These are phyloP conservation scores for Charanyca ferruginea DNA, from an alignment of 2,888 invertebrate genomes.

Conservation along the genomic window DNA sequence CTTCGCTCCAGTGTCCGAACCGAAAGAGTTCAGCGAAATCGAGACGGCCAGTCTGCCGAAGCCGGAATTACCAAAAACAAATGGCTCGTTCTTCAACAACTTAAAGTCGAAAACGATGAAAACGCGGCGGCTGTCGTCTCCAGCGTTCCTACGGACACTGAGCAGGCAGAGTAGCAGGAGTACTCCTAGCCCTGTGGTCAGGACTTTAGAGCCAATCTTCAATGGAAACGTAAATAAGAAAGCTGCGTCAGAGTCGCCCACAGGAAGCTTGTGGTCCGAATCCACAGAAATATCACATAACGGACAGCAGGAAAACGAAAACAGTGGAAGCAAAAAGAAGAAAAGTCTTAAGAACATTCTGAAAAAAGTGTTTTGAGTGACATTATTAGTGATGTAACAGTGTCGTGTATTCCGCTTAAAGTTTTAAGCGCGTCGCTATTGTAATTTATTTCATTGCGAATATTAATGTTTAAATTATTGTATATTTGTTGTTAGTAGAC, in stretches of 20 bases:
- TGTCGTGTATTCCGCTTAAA: conserved; percentile 67
- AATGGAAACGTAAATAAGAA: conserved; percentile 83
- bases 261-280: conserved; percentile 87
- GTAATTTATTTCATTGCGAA: conserved; percentile 86
- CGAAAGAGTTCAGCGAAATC: conserved; percentile 80
- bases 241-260: conserved; percentile 85
- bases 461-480: conserved; percentile 81
- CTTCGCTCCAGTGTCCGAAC: conserved; percentile 87
- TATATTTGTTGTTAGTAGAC: conserved; percentile 82
- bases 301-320: conserved; percentile 78
- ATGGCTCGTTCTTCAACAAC: conserved; percentile 88
- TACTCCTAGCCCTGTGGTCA: conserved; percentile 82
- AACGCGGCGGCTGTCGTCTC: conserved; percentile 91
- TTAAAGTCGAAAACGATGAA: conserved; percentile 88
- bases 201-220: conserved; percentile 80
- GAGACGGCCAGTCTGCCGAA: conserved; percentile 70
- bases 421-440: conserved; percentile 75
- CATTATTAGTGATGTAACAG: conserved; percentile 65
- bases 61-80: conserved; percentile 82
- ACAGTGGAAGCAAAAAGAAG: conserved; percentile 89
- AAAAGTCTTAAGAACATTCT: conserved; percentile 94
- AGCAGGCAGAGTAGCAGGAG: conserved; percentile 88
- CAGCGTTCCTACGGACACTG: conserved; percentile 91
- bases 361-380: conserved; percentile 94
- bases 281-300: conserved; percentile 87